A percentile compares a stretch with the other conserved stretches of the same genome.
Conservation (phyloP, 1,140 invertebrate genomes). For the Drosophila pectinifera region DNA sequence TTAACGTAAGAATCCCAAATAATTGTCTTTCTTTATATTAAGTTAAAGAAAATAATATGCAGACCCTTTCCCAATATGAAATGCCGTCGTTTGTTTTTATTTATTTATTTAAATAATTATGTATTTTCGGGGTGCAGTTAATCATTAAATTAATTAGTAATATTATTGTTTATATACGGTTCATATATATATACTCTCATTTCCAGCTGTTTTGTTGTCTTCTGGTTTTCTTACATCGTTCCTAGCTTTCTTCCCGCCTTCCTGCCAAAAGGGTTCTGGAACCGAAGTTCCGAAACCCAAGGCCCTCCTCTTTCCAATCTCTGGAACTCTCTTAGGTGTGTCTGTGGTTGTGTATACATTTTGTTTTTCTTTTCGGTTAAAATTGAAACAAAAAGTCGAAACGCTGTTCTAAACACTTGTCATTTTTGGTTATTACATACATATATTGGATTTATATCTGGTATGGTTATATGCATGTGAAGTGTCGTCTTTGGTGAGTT, state of each 20-base stretch:
- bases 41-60: too few relatives aligned
- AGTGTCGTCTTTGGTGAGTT: constrained; percentile 37
- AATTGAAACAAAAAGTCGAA: constrained; percentile 61
- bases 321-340: constrained; percentile 22
- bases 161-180: constrained; percentile 84
- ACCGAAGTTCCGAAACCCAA: not conserved
- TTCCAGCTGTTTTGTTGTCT: constrained; percentile 38
- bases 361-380: constrained; percentile 29
- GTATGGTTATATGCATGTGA: constrained; percentile 79
- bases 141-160: constrained; percentile 84
- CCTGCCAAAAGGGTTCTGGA: not conserved
- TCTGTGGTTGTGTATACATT: constrained; percentile 49
- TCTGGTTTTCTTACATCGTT: constrained; percentile 32
- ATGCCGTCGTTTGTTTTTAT: constrained; percentile 62
- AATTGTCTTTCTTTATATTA: too few relatives aligned
- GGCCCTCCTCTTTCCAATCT: not conserved
- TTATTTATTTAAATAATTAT: constrained; percentile 84
- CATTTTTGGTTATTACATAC: constrained; percentile 46
- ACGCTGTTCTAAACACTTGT: constrained; percentile 64
- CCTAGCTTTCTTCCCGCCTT: constrained; percentile 8
- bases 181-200: constrained; percentile 69
- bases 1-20: too few relatives aligned
- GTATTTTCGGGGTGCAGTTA: constrained; percentile 84
- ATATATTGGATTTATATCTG: constrained; percentile 56
- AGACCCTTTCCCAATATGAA: not conserved